Conservation (phyloP, 2,113 vertebrate genomes). For the human (Homo sapiens) region DNA sequence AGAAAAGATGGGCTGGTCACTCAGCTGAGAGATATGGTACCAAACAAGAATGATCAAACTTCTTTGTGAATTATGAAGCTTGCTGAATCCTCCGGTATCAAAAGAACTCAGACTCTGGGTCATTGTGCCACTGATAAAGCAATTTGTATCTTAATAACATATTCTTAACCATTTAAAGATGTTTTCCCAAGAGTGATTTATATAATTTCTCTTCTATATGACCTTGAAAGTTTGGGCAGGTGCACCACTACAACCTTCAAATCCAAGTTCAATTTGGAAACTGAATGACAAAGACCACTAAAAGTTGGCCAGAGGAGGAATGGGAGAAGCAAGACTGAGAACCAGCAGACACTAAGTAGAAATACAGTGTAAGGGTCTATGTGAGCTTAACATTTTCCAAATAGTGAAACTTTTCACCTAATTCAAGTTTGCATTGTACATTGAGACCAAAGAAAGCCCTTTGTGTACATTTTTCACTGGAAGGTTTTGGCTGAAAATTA, state of each 20-base stretch:
- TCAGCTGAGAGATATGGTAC: background rate
- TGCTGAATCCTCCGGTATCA: background rate
- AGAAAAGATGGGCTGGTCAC: background rate
- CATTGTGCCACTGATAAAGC: background rate
- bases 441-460: background rate
- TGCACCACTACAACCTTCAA: background rate
- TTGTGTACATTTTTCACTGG: background rate
- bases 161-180: background rate
- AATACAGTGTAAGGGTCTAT: background rate
- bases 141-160: background rate
- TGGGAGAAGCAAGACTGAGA: background rate
- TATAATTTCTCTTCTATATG: background rate
- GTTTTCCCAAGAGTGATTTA: background rate
- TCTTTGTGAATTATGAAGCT: background rate
- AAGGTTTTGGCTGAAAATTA: background rate
- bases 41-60: background rate
- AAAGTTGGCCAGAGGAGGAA: background rate
- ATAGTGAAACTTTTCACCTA: background rate
- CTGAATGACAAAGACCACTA: background rate
- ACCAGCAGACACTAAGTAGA: background rate
- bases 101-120: background rate
- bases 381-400: background rate
- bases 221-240: background rate
- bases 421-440: background rate
- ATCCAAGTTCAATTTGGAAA: conserved; percentile 38